phyloP scores from a whole-genome alignment of 1,140 invertebrate genomes.

The Holcopasites calliopsidis region DNA sequence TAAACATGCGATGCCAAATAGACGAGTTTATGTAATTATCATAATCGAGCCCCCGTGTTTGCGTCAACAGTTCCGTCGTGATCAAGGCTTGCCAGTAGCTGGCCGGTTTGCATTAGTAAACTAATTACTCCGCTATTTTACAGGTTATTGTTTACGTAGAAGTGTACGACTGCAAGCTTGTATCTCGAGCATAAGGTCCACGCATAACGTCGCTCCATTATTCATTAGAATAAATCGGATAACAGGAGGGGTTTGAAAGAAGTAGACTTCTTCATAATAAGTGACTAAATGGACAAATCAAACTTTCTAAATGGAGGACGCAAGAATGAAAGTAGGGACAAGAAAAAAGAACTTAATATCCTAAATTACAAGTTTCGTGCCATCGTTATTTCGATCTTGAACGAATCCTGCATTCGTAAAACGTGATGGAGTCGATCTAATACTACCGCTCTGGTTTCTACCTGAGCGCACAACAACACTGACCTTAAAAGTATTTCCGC shows the following conservation, averaged over 20 bases:
- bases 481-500: conserved; percentile 9
- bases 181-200: neutral
- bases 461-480: neutral
- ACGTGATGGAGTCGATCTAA: too few relatives aligned
- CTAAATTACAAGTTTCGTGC: too few relatives aligned
- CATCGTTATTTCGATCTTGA: too few relatives aligned
- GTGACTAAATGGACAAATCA: neutral
- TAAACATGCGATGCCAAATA: conserved; percentile 29
- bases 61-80: conserved; percentile 49
- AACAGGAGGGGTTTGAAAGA: neutral
- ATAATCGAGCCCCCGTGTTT: conserved; percentile 69
- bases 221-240: too few relatives aligned
- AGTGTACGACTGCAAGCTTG: neutral
- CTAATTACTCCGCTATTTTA: conserved; percentile 69
- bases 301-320: too few relatives aligned
- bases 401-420: too few relatives aligned
- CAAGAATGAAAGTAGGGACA: too few relatives aligned
- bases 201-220: too few relatives aligned
- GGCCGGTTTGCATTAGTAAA: conserved; percentile 71
- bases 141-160: conserved; percentile 54
- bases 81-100: conserved; percentile 68
- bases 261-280: neutral
- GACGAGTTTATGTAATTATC: conserved; percentile 64
- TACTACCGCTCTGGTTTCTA: too few relatives aligned
- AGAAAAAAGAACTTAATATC: too few relatives aligned